Conservation (phyloP, 2,113 vertebrate genomes). For the Amphilophus citrinellus region DNA sequence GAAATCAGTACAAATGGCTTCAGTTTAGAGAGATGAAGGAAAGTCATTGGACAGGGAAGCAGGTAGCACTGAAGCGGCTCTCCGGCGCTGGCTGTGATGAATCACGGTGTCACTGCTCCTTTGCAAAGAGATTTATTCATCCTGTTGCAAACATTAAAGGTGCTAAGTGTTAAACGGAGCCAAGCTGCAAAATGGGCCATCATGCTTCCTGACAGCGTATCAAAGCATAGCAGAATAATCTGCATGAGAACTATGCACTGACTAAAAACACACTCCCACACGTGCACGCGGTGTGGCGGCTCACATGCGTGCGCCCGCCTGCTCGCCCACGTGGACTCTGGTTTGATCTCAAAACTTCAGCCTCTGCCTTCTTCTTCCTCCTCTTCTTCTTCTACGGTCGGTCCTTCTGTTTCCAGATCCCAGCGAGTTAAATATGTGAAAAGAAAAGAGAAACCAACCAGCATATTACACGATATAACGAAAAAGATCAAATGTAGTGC, state of each 20-base stretch:
- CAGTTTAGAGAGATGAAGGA: constrained; percentile 71
- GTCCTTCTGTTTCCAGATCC: constrained; percentile 83
- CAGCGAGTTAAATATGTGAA: constrained; percentile 87
- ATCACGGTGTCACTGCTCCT: constrained; percentile 85
- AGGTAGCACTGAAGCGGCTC: constrained; percentile 90
- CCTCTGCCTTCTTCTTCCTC: constrained; percentile 88
- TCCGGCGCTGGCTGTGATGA: constrained; percentile 60
- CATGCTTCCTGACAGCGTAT: constrained; percentile 92
- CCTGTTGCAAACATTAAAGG: constrained; percentile 92
- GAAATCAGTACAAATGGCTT: constrained; percentile 56
- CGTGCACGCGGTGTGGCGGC: constrained; percentile 3
- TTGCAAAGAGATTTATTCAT: constrained; percentile 87
- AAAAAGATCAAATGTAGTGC: constrained; percentile 93
- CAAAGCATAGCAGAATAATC: constrained; percentile 93
- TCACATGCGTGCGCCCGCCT: constrained; percentile 30
- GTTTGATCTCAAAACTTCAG: constrained; percentile 85
- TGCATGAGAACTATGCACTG: constrained; percentile 99
- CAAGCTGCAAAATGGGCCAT: constrained; percentile 80
- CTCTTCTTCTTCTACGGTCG: constrained; percentile 77
- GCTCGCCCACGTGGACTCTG: constrained; percentile 74
- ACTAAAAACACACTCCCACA: constrained; percentile 78
- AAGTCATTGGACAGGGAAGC: constrained; percentile 58
- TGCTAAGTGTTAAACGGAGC: constrained; percentile 95
- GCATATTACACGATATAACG: constrained; percentile 97
- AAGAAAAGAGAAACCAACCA: constrained; percentile 88